These are phyloP conservation scores for Lutraria rhynchaena DNA, from an alignment of 1,140 invertebrate genomes.

Conservation along the genomic window DNA sequence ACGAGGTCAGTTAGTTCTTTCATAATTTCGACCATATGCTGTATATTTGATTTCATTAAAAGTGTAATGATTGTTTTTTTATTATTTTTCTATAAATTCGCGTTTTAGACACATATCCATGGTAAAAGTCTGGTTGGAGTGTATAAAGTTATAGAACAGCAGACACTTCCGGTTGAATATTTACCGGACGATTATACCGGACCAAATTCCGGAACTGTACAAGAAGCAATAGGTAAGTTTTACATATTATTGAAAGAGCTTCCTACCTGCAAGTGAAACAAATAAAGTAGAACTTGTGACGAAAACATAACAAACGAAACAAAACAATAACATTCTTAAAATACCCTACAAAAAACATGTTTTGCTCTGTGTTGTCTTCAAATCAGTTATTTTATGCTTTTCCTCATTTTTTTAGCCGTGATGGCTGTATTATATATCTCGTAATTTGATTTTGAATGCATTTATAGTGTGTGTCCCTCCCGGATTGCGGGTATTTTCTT, in stretches of 20 bases:
- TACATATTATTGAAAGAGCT: background rate
- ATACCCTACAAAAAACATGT: no score
- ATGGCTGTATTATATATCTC: no score
- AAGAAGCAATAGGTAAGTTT: background rate
- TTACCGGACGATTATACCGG: conserved; percentile 34
- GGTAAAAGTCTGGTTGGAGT: conserved; percentile 31
- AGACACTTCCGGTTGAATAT: conserved; percentile 12
- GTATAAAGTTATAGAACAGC: conserved; percentile 3
- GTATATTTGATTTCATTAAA: no score
- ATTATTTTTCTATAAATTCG: background rate
- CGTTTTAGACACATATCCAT: conserved; percentile 26
- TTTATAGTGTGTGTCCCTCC: no score
- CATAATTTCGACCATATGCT: no score
- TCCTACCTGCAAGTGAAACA: background rate
- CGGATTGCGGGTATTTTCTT: no score
- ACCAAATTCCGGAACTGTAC: background rate
- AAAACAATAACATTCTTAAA: no score
- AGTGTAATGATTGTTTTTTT: background rate
- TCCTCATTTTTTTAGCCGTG: no score
- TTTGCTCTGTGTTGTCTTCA: no score
- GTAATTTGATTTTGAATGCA: no score
- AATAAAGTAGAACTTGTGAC: background rate
- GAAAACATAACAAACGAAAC: background rate
- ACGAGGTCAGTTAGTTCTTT: no score
- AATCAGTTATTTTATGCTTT: no score